phyloP scores from a whole-genome alignment of 2,113 vertebrate species.

The Phaetusa simplex region DNA sequence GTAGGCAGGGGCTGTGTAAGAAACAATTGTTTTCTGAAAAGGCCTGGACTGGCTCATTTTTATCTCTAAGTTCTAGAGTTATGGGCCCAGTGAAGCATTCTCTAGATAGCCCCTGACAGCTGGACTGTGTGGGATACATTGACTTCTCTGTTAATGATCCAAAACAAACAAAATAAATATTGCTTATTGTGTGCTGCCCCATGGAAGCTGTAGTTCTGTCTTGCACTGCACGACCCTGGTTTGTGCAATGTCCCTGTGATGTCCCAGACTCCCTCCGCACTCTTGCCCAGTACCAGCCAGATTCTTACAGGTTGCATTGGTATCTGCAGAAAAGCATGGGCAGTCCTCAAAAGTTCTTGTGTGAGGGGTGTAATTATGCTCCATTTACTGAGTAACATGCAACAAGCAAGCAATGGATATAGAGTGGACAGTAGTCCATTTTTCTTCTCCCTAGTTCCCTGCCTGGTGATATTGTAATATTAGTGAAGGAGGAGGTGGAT shows the following conservation, averaged over 20 bases:
- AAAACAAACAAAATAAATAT: background rate
- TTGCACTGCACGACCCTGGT: background rate
- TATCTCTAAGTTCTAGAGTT: background rate
- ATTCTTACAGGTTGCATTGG: background rate
- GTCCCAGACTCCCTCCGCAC: background rate
- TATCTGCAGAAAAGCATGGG: background rate
- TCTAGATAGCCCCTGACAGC: background rate
- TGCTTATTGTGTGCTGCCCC: background rate
- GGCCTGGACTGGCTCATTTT: background rate
- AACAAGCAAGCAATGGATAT: background rate
- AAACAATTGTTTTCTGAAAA: background rate
- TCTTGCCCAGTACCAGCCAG: background rate
- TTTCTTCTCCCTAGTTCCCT: background rate
- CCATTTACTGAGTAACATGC: background rate
- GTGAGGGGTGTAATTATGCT: background rate
- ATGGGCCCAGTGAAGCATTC: background rate
- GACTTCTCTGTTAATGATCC: conserved; percentile 13
- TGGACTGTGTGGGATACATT: background rate
- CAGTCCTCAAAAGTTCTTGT: background rate
- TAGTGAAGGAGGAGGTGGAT: background rate
- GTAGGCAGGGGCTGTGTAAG: background rate
- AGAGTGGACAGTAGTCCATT: background rate
- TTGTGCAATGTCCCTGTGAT: background rate
- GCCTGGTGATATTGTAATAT: background rate
- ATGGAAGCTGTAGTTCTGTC: background rate